Conservation (phyloP, 2,113 vertebrate species). For the Coptodon bakossiorum region DNA sequence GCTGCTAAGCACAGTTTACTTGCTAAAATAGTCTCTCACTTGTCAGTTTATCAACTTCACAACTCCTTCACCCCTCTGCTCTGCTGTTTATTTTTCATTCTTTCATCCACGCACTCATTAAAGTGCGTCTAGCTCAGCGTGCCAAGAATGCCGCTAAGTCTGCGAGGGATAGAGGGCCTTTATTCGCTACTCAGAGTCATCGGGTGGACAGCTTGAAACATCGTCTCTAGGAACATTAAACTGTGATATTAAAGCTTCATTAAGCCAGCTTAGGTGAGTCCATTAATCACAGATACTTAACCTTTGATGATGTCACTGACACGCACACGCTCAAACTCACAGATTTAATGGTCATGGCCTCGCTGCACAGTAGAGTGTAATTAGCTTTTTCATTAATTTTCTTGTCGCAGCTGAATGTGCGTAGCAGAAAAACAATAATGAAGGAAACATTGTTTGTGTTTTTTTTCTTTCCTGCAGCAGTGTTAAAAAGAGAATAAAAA, state of each 20-base stretch:
- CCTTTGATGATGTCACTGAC: slow-evolving; percentile 30
- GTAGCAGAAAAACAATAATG: not conserved
- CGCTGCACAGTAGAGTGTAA: not conserved
- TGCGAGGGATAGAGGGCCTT: not conserved
- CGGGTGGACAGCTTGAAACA: not conserved
- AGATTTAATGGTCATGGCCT: not conserved
- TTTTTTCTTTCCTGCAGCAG: not conserved
- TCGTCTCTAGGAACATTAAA: not conserved
- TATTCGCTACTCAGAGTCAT: not conserved
- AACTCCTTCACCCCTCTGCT: not conserved
- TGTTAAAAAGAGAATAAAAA: not conserved
- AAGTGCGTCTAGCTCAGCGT: not conserved
- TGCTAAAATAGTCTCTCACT: slow-evolving; percentile 1
- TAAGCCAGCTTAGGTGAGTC: not conserved
- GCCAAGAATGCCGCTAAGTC: not conserved
- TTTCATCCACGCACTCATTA: not conserved
- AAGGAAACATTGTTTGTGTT: not conserved
- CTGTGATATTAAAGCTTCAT: not conserved
- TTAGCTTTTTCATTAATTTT: slow-evolving; percentile 14
- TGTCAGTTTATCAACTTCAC: slow-evolving; percentile 17
- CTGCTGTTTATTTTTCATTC: not conserved
- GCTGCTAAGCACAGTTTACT: not conserved
- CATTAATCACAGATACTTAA: slow-evolving; percentile 37
- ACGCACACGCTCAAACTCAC: not conserved
- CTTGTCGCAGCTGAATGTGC: not conserved